Evolutionary conservation across 2,888 invertebrate genomes (phyloP).

Genomic region (Pseudococcus viburni): DNA sequence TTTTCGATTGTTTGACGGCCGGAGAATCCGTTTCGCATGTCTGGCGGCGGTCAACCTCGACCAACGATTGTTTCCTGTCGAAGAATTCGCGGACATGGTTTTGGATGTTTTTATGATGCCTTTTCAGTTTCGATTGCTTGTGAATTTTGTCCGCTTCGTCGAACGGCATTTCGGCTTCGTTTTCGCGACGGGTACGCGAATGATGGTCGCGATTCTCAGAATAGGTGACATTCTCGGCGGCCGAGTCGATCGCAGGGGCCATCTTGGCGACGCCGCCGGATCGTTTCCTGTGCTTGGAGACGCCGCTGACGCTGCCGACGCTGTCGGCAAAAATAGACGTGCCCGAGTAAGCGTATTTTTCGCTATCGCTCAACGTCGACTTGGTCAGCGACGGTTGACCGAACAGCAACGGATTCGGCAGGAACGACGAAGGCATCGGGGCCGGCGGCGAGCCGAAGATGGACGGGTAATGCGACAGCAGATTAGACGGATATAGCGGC

Average conservation of each 20-base stretch:
- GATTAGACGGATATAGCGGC: slow-evolving; percentile 69
- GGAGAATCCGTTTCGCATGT: neutral
- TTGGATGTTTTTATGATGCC: neutral
- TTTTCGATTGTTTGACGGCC: neutral
- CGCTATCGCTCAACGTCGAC: neutral
- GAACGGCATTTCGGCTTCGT: neutral
- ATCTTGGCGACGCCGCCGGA: neutral
- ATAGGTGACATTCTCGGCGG: neutral
- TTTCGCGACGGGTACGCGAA: neutral
- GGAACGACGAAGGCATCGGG: slow-evolving; percentile 58
- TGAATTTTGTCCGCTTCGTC: neutral
- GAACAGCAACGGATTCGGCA: slow-evolving; percentile 63
- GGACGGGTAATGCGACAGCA: slow-evolving; percentile 49
- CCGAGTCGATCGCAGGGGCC: neutral
- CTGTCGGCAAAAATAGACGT: neutral
- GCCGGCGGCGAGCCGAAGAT: slow-evolving; percentile 43
- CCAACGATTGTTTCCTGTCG: slow-evolving; percentile 17
- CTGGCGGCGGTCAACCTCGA: neutral
- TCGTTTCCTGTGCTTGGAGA: slow-evolving; percentile 14
- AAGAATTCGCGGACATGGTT: neutral
- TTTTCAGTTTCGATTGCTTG: neutral
- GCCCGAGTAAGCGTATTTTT: neutral
- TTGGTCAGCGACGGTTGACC: slow-evolving; percentile 39
- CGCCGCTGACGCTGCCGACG: neutral
- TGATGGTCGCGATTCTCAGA: neutral